phyloP scores from a whole-genome alignment of 1,140 invertebrate species.

The Drosophila mauritiana region DNA sequence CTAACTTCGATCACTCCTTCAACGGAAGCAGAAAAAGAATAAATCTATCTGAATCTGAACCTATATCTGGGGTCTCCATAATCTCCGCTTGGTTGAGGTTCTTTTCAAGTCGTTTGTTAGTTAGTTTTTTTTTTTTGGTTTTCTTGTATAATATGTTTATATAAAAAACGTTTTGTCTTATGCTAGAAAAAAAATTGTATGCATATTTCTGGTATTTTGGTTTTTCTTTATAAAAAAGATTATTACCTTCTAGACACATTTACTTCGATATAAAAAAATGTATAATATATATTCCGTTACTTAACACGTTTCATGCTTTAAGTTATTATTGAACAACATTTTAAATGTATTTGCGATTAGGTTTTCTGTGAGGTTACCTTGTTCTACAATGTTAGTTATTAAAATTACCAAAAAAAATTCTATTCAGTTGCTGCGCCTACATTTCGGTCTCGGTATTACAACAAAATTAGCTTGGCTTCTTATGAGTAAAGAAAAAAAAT shows the following conservation, averaged over 20 bases:
- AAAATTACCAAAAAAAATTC: constrained; percentile 54
- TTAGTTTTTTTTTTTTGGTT: constrained; percentile 16
- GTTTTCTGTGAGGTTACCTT: constrained; percentile 61
- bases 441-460: constrained; percentile 28
- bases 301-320: constrained; percentile 27
- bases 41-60: constrained; percentile 38
- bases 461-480: constrained; percentile 81
- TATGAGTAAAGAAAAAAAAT: constrained; percentile 63
- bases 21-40: constrained; percentile 8
- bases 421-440: constrained; percentile 21
- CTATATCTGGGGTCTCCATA: constrained; percentile 45
- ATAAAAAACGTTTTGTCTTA: constrained; percentile 67
- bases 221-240: constrained; percentile 70
- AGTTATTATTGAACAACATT: constrained; percentile 70
- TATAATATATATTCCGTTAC: constrained; percentile 54
- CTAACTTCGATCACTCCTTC: constrained; percentile 6
- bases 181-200: constrained; percentile 74
- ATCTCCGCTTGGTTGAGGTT: constrained; percentile 60
- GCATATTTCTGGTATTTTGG: constrained; percentile 54
- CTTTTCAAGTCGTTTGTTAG: constrained; percentile 45
- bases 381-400: constrained; percentile 43
- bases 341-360: constrained; percentile 70
- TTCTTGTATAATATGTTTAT: constrained; percentile 53
- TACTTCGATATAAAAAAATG: constrained; percentile 61
- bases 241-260: constrained; percentile 53